Evolutionary conservation across 2,113 vertebrate species (phyloP), one percentile per base, ranked within the genome.

Genomic region (Manacus vitellinus): DNA sequence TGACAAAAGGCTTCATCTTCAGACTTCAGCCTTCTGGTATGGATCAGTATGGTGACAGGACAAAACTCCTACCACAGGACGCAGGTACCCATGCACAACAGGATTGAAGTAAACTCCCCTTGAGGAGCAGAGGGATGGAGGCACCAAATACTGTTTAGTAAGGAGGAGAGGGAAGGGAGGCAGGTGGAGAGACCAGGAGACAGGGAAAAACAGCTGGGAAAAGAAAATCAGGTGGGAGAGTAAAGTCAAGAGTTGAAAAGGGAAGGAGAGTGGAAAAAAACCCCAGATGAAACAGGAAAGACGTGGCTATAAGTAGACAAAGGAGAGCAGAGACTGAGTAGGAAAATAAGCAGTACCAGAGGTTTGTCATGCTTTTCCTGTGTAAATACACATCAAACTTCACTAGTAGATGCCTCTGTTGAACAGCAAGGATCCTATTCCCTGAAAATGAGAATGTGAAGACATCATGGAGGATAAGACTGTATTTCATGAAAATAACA

Each of bases 41-140:
- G 10, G 37, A 18, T 49, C 18, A 19, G 37, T 56, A 28, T 4
- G 12, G 58, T 9, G 2, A 25, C 3, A 49, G 52, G 13, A 33
- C 14, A 62, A 51, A 84, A 25, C 4, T 67, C 19, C 24, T 14
- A 35, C 35, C 51, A 35, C 5, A 5, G 31, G 39, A 65, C 31
- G 4, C 4, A 11, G 35, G 24, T 44, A 39, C 35, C 0, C 1
- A 25, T 1, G 31, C 23, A 39, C 49, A 59, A 19, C 23, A 74
- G 66, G 56, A 39, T n/a, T 31, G 49, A 55, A 27, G 12, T 12
- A 17, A 27, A 10, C 18, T 18, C 58, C 14, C 19, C 14, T 30
- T 21, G 11, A 63, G 39, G 55, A 91, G 37, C 30, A 59, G 66
- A 43, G n/a, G 24, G 43, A 30, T 23, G 54, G 52, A 87, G 39